phyloP scores from a whole-genome alignment of 2,113 vertebrate species.

The Cavia porcellus region DNA sequence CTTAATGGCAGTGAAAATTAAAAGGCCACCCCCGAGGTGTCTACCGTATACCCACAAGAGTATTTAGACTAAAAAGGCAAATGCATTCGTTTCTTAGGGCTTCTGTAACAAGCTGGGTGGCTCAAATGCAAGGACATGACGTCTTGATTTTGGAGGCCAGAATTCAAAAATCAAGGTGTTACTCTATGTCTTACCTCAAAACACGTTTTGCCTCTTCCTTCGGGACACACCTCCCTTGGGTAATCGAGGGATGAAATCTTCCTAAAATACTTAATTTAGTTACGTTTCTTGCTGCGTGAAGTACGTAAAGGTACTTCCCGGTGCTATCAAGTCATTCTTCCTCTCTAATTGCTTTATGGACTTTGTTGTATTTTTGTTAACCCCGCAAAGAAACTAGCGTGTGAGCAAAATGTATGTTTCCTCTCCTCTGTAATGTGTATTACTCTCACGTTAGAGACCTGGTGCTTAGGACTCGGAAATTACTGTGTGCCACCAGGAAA shows the following conservation, averaged over 20 bases:
- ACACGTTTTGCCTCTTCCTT: not conserved
- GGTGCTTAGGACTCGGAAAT: not conserved
- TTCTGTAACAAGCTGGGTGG: not conserved
- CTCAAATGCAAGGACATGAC: not conserved
- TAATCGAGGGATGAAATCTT: not conserved
- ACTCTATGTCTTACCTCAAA: not conserved
- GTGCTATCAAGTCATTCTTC: not conserved
- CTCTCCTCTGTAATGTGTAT: not conserved
- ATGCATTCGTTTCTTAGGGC: not conserved
- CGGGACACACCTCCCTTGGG: not conserved
- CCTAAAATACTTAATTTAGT: not conserved
- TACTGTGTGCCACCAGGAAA: not conserved
- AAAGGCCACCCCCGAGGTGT: too few relatives aligned
- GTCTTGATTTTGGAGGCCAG: not conserved
- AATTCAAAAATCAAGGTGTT: not conserved
- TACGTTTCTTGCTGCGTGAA: not conserved
- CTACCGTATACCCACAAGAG: not conserved
- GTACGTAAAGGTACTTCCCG: not conserved
- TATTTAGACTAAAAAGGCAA: not conserved
- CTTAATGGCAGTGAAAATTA: not conserved
- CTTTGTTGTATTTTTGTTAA: not conserved
- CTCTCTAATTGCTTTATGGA: not conserved
- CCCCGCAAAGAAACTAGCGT: not conserved
- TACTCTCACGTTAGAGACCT: not conserved
- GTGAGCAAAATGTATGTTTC: not conserved